Conservation (phyloP, 2,888 invertebrate species). For the Frankliniella intonsa region DNA sequence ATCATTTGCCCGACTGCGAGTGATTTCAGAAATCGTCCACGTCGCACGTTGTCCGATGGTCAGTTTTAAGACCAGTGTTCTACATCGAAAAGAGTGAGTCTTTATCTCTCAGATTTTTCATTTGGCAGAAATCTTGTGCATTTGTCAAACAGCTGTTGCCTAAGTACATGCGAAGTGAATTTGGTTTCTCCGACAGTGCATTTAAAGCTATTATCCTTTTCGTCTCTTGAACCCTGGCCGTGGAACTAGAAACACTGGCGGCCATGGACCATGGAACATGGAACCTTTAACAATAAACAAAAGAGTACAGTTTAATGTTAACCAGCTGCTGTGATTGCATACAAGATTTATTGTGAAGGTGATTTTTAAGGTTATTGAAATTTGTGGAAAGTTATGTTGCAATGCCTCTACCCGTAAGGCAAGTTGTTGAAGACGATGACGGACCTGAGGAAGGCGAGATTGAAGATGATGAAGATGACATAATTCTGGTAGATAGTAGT, state of each 20-base stretch:
- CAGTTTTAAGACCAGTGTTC: background rate
- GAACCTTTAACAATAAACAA: too few species aligned
- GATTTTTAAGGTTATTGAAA: background rate
- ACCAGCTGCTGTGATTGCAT: background rate
- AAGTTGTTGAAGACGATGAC: background rate
- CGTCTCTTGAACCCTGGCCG: background rate
- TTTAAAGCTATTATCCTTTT: too few species aligned
- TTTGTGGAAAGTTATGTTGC: background rate
- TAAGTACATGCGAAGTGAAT: background rate
- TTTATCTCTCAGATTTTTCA: background rate
- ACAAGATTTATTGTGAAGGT: background rate
- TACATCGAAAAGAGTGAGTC: background rate
- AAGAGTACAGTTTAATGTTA: background rate
- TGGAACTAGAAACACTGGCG: background rate
- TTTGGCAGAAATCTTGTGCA: background rate
- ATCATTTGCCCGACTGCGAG: constrained; percentile 1
- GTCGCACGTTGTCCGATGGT: background rate
- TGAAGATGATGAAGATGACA: background rate
- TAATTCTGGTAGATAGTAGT: background rate
- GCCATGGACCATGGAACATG: background rate
- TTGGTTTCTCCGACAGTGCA: too few species aligned
- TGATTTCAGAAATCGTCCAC: background rate
- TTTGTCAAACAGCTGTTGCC: background rate
- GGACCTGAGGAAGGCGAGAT: background rate
- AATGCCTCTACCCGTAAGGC: background rate